Evolutionary conservation across 2,888 invertebrate species (phyloP).

Genomic region (Pheosia tremula): DNA sequence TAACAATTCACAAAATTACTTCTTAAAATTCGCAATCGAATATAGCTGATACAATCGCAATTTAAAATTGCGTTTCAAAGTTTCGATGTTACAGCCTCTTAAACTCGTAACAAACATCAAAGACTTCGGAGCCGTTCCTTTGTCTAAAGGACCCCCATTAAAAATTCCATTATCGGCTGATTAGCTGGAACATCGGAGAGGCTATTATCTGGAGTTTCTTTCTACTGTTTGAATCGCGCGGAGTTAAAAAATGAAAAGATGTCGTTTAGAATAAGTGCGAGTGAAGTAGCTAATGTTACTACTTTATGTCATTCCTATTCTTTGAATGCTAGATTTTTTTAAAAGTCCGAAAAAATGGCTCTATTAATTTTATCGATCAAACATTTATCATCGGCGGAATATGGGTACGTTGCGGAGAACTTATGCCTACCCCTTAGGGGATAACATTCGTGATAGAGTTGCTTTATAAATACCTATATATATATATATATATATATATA

Average conservation of each 20-base stretch:
- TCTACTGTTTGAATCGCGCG: neutral
- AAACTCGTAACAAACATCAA: constrained; percentile 1
- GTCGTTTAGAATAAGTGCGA: neutral
- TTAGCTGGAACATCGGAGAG: constrained; percentile 19
- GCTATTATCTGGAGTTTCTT: constrained; percentile 12
- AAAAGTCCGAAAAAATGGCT: no score
- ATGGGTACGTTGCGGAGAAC: no score
- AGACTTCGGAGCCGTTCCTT: constrained; percentile 18
- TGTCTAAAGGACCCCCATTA: constrained; percentile 25
- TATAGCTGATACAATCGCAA: neutral
- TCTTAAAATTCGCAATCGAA: no score
- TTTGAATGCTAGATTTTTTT: no score
- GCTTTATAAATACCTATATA: no score
- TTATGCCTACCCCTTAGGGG: no score
- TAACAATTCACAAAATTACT: no score
- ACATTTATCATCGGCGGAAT: no score
- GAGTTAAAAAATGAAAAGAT: neutral
- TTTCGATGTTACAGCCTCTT: neutral
- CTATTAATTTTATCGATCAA: no score
- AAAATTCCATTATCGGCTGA: constrained; percentile 39
- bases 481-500: no score
- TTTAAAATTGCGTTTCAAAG: neutral
- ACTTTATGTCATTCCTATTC: neutral
- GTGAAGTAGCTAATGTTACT: neutral
- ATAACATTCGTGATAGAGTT: no score